These are phyloP conservation scores for Tricholauxania praeusta DNA, from an alignment of 2,888 invertebrate species.

Conservation along the genomic window DNA sequence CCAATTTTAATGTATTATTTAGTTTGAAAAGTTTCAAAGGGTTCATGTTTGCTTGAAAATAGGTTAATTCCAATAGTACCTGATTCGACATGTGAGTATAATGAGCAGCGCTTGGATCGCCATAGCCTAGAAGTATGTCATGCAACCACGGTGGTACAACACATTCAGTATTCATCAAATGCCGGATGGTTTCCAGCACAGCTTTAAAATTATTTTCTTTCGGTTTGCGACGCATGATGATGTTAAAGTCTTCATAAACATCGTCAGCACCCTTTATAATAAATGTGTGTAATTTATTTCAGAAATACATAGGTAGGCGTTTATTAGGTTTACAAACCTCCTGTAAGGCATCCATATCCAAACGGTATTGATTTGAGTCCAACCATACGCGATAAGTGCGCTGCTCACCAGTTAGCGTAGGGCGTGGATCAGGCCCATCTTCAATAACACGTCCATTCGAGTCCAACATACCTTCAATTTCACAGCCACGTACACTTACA, in stretches of 20 bases:
- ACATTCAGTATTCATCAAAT: conserved; percentile 98
- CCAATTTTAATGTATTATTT: not conserved
- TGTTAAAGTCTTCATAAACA: conserved; percentile 93
- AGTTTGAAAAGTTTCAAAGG: not conserved
- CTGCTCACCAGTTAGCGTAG: conserved; percentile 86
- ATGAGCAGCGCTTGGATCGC: conserved; percentile 96
- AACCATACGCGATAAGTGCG: conserved; percentile 94
- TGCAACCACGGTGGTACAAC: conserved; percentile 98
- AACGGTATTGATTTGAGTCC: conserved; percentile 96
- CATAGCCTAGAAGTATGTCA: conserved; percentile 96
- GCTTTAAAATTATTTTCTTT: conserved; percentile 99
- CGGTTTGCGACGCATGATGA: conserved; percentile 97
- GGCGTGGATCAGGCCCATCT: conserved; percentile 92
- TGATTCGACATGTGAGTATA: conserved; percentile 95
- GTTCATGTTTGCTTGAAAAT: no score
- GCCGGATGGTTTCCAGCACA: conserved; percentile 97
- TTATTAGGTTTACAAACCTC: conserved; percentile 71
- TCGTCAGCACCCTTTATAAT: conserved; percentile 71
- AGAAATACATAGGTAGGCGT: not conserved
- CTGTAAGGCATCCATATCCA: conserved; percentile 87
- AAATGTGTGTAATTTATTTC: not conserved
- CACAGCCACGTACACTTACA: conserved; percentile 94
- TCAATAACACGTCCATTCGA: conserved; percentile 95
- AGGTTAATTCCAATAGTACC: conserved; percentile 47
- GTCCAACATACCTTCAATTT: conserved; percentile 98